Percentiles rank a stretch among this genome's conserved stretches.
phyloP scores from a whole-genome alignment of 2,113 vertebrate species.

The Lathamus discolor region DNA sequence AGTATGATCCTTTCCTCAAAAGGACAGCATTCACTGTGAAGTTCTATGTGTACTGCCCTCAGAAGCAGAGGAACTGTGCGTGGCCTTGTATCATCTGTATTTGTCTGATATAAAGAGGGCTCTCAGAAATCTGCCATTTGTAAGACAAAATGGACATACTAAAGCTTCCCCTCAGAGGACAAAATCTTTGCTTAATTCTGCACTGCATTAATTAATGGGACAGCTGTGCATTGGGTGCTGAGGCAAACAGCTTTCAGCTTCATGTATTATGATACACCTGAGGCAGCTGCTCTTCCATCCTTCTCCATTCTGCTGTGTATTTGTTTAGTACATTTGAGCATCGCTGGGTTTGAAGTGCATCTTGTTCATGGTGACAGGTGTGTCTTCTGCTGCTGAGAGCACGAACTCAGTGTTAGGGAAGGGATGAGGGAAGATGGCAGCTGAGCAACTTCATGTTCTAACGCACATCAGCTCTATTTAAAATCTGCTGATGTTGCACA shows the following conservation, averaged over 20 bases:
- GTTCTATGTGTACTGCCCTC: neutral
- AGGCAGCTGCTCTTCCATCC: neutral
- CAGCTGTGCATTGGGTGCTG: conserved; percentile 32
- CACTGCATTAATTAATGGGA: neutral
- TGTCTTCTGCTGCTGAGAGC: neutral
- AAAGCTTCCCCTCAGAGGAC: neutral
- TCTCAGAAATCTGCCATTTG: neutral
- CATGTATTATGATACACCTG: neutral
- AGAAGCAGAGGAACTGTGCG: neutral
- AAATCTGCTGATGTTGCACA: neutral
- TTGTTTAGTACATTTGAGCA: neutral
- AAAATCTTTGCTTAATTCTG: neutral
- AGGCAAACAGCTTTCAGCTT: conserved; percentile 30
- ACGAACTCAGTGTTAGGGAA: neutral
- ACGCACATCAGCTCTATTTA: neutral
- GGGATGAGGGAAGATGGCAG: neutral
- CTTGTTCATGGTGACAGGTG: conserved; percentile 26
- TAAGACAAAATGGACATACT: neutral
- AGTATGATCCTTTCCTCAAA: neutral
- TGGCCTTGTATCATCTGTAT: neutral
- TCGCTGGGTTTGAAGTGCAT: neutral
- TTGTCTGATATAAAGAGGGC: neutral
- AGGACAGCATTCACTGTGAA: neutral
- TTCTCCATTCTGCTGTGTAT: neutral
- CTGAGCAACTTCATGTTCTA: neutral